A percentile compares a stretch with the other conserved stretches of the same genome.
Conservation (phyloP, 2,113 vertebrate species). For the Podarcis cretensis region DNA sequence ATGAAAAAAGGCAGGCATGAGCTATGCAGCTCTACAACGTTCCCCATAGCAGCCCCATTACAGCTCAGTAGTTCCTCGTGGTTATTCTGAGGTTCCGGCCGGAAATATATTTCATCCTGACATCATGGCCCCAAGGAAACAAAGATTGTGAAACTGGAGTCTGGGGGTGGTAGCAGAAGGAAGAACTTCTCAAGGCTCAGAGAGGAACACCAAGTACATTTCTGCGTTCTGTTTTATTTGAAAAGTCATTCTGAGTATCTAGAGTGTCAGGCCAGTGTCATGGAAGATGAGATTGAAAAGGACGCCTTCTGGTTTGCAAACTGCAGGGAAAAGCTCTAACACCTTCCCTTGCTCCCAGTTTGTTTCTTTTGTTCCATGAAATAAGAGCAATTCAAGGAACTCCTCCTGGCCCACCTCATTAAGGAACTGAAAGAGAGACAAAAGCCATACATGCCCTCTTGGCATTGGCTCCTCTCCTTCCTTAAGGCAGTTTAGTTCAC, state of each 20-base stretch:
- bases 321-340: neutral
- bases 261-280: no score
- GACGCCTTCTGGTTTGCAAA: neutral
- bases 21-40: neutral
- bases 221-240: constrained; percentile 7
- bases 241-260: neutral
- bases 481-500: neutral
- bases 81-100: neutral
- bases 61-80: neutral
- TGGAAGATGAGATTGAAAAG: neutral
- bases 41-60: neutral
- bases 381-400: neutral
- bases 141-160: constrained; percentile 21
- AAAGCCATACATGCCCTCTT: neutral
- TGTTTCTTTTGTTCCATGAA: neutral
- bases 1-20: neutral
- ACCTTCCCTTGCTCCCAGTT: neutral
- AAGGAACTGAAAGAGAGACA: neutral
- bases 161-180: neutral
- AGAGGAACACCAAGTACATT: constrained; percentile 28
- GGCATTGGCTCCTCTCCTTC: neutral
- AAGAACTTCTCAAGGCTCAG: neutral
- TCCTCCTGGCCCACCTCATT: neutral
- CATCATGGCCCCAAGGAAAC: constrained; percentile 9
- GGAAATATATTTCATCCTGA: constrained; percentile 4